These are phyloP conservation scores for Machimus atricapillus DNA, from an alignment of 2,888 invertebrate species.

Conservation along the genomic window DNA sequence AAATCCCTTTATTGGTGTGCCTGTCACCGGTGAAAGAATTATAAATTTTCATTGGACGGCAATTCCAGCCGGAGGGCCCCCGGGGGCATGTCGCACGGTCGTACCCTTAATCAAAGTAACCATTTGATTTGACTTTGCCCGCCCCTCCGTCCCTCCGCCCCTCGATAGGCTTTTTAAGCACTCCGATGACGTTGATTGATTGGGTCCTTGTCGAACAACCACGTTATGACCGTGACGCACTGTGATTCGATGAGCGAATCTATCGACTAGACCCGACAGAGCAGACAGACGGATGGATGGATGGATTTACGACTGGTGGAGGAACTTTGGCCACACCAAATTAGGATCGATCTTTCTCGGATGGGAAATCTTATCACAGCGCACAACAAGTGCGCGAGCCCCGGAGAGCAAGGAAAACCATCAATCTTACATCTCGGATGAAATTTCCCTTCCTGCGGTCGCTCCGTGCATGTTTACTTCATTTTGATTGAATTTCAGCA, in stretches of 20 bases:
- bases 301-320: not conserved
- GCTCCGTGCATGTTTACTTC: not conserved
- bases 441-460: not conserved
- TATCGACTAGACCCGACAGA: not conserved
- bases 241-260: not conserved
- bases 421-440: not conserved
- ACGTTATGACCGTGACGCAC: not conserved
- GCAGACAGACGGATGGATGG: not conserved
- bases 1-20: not conserved
- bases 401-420: not conserved
- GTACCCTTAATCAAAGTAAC: not conserved
- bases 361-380: not conserved
- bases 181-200: slow-evolving; percentile 4
- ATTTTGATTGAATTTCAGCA: not conserved
- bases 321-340: not conserved
- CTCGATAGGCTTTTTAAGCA: not conserved
- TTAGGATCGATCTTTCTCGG: not conserved
- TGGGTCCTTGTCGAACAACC: not conserved
- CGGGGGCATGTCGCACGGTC: not conserved
- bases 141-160: not conserved
- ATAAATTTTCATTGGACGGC: not conserved
- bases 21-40: not conserved
- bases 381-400: not conserved
- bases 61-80: not conserved
- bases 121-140: not conserved